Evolutionary conservation across 2,797 vertebrate species (phyloP).

Genomic region (Sebastes miniatus): DNA sequence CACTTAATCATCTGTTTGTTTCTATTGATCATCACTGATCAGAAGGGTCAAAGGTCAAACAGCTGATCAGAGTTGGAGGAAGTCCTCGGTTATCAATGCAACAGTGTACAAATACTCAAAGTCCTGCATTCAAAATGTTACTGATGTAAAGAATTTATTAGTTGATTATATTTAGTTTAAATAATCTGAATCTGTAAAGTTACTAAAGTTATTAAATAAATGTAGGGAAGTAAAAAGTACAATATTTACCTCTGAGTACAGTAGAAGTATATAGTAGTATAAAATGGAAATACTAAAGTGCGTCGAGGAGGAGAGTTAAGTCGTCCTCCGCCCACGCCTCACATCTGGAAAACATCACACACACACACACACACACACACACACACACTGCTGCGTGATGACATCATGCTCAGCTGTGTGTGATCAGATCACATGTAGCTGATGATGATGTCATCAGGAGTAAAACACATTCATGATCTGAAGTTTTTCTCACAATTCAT

Average conservation of each 20-base stretch:
- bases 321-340: neutral
- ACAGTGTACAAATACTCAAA: no score
- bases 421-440: neutral
- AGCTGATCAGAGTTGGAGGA: neutral
- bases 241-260: neutral
- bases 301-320: neutral
- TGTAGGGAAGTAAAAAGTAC: no score
- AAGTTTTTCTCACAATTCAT: no score
- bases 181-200: no score
- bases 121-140: no score
- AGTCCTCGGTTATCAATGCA: neutral
- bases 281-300: neutral
- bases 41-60: neutral
- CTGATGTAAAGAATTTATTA: no score
- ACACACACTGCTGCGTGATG: constrained; percentile 9
- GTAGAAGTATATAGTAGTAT: neutral
- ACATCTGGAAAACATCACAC: constrained; percentile 51
- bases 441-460: constrained; percentile 7
- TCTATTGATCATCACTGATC: no score
- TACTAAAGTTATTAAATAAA: neutral
- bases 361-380: neutral
- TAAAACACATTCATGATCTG: neutral
- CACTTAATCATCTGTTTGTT: no score
- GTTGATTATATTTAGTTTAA: no score
- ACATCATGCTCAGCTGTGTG: constrained; percentile 46